Conservation (phyloP, 2,888 invertebrate species). For the Dorcus hopei region DNA sequence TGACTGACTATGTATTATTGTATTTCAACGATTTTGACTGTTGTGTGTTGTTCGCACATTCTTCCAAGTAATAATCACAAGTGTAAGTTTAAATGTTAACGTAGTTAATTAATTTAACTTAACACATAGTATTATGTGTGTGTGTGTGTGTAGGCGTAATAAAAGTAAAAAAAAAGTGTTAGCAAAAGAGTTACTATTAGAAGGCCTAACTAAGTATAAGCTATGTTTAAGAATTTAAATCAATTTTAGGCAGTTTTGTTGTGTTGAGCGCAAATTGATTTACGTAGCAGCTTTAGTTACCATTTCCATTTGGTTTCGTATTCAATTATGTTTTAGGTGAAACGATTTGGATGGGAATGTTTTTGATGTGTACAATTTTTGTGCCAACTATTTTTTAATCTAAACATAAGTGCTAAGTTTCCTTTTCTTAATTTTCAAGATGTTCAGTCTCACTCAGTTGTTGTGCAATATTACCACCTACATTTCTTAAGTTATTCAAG, state of each 20-base stretch:
- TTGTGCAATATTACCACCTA: too few relatives aligned
- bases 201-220: constrained; percentile 49
- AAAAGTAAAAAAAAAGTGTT: not conserved
- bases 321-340: too few relatives aligned
- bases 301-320: too few relatives aligned
- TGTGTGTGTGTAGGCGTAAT: not conserved
- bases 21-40: constrained; percentile 24
- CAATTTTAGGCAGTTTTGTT: constrained; percentile 2
- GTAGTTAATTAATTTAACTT: constrained; percentile 1
- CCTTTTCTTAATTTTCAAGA: too few relatives aligned
- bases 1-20: constrained; percentile 15
- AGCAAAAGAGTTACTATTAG: constrained; percentile 33
- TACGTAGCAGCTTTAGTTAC: too few relatives aligned
- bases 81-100: constrained; percentile 28
- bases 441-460: too few relatives aligned
- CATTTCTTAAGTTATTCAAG: too few relatives aligned
- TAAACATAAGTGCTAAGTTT: too few relatives aligned
- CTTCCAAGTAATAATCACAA: constrained; percentile 29
- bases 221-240: constrained; percentile 24
- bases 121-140: not conserved
- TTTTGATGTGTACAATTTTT: too few relatives aligned
- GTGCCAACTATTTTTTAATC: too few relatives aligned
- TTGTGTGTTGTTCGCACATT: constrained; percentile 29
- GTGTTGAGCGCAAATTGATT: too few relatives aligned
- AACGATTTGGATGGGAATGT: too few relatives aligned